Evolutionary conservation across 2,797 vertebrate genomes (phyloP).

Genomic region (Enteromius afrohamiltoni): DNA sequence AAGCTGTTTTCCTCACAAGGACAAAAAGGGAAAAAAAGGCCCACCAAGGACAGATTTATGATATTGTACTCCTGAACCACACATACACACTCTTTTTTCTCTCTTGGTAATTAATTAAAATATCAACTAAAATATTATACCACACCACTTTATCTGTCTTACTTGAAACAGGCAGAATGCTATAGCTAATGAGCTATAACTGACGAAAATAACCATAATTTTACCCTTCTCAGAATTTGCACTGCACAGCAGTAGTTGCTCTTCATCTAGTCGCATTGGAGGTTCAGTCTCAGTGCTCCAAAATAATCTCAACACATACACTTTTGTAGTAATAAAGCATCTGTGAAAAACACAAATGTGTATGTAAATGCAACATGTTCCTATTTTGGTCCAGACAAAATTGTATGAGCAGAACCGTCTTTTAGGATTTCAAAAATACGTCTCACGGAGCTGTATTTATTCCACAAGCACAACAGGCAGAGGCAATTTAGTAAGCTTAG

Average conservation of each 20-base stretch:
- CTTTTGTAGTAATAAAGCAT: background rate
- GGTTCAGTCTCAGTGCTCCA: background rate
- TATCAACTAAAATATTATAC: background rate
- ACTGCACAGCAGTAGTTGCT: background rate
- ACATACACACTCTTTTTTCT: background rate
- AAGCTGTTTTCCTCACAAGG: background rate
- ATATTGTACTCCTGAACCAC: background rate
- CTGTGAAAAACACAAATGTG: conserved; percentile 4
- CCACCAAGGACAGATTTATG: background rate
- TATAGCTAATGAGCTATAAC: background rate
- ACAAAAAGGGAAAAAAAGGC: background rate
- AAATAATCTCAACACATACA: background rate
- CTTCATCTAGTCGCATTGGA: background rate
- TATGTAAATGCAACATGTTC: conserved; percentile 14
- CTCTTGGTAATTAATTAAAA: background rate
- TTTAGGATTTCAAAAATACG: conserved; percentile 37
- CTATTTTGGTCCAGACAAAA: conserved; percentile 34
- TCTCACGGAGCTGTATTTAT: conserved; percentile 44
- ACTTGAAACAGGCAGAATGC: background rate
- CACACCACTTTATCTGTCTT: background rate
- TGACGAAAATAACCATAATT: background rate
- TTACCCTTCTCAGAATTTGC: background rate
- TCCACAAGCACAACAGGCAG: conserved; percentile 33
- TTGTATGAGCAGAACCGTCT: conserved; percentile 11
- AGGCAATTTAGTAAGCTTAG: conserved; percentile 43